Percentiles rank a stretch among this genome's conserved stretches.
These are phyloP conservation scores for Sardinella longiceps DNA, from an alignment of 2,797 vertebrate species.

Conservation along the genomic window DNA sequence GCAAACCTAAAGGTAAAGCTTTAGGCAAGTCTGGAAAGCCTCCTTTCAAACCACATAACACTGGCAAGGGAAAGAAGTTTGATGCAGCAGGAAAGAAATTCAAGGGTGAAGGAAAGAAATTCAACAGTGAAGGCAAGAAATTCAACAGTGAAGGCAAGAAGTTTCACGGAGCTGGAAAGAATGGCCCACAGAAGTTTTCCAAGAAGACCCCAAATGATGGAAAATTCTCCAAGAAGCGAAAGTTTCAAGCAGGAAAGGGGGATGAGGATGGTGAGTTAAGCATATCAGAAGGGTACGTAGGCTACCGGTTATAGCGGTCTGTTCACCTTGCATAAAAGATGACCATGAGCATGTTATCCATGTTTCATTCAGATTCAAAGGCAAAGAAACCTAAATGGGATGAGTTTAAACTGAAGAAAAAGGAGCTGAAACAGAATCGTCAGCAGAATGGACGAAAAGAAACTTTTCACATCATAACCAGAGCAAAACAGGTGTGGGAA, in stretches of 20 bases:
- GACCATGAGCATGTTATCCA: not conserved
- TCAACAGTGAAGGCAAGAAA: not conserved
- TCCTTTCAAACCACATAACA: conserved; percentile 46
- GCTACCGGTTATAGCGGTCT: not conserved
- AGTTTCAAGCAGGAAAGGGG: conserved; percentile 41
- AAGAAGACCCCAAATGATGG: conserved; percentile 56
- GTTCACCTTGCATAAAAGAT: not conserved
- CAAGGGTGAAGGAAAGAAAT: conserved; percentile 18
- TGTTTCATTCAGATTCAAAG: conserved; percentile 47
- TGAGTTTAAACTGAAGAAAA: conserved; percentile 83
- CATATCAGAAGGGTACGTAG: not conserved
- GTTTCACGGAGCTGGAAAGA: conserved; percentile 28
- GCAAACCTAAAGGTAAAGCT: conserved; percentile 42
- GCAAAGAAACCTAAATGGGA: conserved; percentile 84
- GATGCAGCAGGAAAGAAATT: not conserved
- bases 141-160: not conserved
- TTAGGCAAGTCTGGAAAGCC: conserved; percentile 55
- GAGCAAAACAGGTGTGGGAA: conserved; percentile 89
- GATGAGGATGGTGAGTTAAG: conserved; percentile 56
- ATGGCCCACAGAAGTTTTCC: conserved; percentile 51
- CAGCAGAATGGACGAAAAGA: conserved; percentile 80
- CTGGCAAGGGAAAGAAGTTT: conserved; percentile 50
- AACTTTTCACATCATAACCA: conserved; percentile 74
- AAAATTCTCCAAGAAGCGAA: conserved; percentile 65
- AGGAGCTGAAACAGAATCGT: conserved; percentile 76